Evolutionary conservation across 2,797 vertebrate species (phyloP).

Genomic region (Acanthurus tractus): DNA sequence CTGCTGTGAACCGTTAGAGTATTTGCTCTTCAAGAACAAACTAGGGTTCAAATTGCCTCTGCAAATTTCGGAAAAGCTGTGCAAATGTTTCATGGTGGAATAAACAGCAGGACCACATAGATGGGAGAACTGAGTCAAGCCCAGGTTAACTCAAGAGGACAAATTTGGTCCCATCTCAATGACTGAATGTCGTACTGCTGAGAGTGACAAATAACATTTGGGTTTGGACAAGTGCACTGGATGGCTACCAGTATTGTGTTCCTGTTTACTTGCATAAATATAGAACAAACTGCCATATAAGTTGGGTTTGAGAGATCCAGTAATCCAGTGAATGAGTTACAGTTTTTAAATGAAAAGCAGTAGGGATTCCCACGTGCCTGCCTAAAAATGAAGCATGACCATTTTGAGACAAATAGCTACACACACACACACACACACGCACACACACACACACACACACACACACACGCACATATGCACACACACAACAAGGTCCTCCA

Average conservation of each 20-base stretch:
- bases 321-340: background rate
- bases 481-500: constrained; percentile 9
- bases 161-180: constrained; percentile 10
- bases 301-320: background rate
- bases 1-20: background rate
- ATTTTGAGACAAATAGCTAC: constrained; percentile 18
- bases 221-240: constrained; percentile 15
- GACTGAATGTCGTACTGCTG: constrained; percentile 19
- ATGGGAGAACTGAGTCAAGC: constrained; percentile 21
- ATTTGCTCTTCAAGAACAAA: constrained; percentile 18
- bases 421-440: background rate
- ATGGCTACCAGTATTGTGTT: constrained; percentile 5
- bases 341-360: constrained; percentile 18
- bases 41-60: background rate
- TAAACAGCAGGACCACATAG: constrained; percentile 14
- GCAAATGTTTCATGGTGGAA: constrained; percentile 17
- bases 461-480: background rate
- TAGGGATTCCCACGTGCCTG: background rate
- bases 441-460: background rate
- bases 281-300: constrained; percentile 24
- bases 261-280: constrained; percentile 15
- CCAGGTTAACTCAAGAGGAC: background rate
- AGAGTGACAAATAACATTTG: constrained; percentile 11
- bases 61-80: constrained; percentile 7
- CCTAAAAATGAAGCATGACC: constrained; percentile 7